These are phyloP conservation scores for Furcifer pardalis DNA, from an alignment of 2,797 vertebrate species.

Conservation along the genomic window DNA sequence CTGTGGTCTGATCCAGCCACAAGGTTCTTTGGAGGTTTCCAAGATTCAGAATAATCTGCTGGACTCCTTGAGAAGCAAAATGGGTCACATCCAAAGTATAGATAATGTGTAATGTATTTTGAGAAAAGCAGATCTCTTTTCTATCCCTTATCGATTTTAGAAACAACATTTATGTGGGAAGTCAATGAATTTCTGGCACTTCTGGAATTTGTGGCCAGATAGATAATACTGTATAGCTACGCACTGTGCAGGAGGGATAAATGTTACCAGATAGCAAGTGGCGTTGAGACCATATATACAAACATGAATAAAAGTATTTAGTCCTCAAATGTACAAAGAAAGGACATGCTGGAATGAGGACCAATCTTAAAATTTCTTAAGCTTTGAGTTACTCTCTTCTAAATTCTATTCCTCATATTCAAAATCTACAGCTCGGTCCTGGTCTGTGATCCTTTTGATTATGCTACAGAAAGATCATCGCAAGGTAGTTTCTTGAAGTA, in stretches of 20 bases:
- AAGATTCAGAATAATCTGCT: conserved; percentile 54
- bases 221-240: not conserved
- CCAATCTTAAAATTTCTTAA: too few species aligned
- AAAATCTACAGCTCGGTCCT: not conserved
- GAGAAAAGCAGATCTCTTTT: conserved; percentile 69
- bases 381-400: too few species aligned
- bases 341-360: not conserved
- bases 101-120: conserved; percentile 63
- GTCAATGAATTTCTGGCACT: conserved; percentile 39
- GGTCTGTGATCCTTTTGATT: not conserved
- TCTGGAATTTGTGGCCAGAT: not conserved
- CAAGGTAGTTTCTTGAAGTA: too few species aligned
- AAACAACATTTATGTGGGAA: conserved; percentile 61
- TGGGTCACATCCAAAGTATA: conserved; percentile 66
- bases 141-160: conserved; percentile 57
- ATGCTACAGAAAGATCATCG: not conserved
- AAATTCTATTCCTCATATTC: not conserved
- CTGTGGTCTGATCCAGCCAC: not conserved
- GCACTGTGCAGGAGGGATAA: not conserved
- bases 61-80: conserved; percentile 25
- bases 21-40: not conserved
- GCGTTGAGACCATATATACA: not conserved
- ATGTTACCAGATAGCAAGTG: not conserved
- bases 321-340: not conserved
- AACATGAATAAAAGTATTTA: not conserved